phyloP scores from a whole-genome alignment of 2,888 invertebrate genomes.

The Machimus atricapillus region DNA sequence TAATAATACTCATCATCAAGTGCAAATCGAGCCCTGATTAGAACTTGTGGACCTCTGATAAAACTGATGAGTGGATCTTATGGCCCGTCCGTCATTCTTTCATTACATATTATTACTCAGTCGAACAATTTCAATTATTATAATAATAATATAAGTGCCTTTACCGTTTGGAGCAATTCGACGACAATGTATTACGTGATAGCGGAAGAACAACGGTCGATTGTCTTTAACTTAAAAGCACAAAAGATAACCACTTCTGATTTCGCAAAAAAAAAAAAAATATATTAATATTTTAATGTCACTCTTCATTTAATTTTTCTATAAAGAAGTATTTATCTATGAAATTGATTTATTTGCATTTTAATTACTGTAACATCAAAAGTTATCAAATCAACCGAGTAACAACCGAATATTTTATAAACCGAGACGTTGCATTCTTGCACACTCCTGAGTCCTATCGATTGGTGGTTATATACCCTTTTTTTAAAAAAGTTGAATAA shows the following conservation, averaged over 20 bases:
- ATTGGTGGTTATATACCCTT: neutral
- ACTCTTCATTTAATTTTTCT: neutral
- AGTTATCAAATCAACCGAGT: neutral
- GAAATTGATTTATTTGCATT: neutral
- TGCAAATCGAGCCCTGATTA: neutral
- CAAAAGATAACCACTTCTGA: neutral
- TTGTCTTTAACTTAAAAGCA: neutral
- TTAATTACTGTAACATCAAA: neutral
- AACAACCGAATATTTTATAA: neutral
- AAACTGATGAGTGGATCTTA: neutral
- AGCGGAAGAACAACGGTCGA: neutral
- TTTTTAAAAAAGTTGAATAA: neutral
- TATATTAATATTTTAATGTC: neutral
- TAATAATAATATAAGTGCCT: neutral
- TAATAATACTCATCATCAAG: neutral
- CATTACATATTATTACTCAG: neutral
- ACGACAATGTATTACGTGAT: neutral
- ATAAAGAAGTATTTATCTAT: neutral
- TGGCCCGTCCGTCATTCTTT: neutral
- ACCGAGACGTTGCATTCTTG: neutral
- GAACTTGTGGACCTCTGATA: neutral
- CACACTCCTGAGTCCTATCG: neutral
- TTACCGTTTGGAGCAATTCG: neutral
- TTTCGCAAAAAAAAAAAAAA: neutral
- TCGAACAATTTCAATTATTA: neutral